Conservation (phyloP, 2,797 vertebrate species). For the Falco peregrinus region DNA sequence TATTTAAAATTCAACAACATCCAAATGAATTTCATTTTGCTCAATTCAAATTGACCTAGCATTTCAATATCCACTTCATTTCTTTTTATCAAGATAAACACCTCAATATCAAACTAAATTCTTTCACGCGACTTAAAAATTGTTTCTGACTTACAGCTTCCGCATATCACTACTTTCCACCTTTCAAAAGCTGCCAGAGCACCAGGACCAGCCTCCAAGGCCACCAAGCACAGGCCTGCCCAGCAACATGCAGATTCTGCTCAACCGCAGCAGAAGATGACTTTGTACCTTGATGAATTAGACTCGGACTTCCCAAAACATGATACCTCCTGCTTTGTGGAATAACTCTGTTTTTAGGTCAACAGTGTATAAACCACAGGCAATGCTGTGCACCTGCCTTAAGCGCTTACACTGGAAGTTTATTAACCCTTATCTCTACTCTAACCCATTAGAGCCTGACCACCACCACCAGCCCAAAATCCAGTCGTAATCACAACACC, state of each 20-base stretch:
- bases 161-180: background rate
- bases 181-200: background rate
- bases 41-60: background rate
- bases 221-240: background rate
- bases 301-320: background rate
- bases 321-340: accelerated
- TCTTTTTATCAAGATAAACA: background rate
- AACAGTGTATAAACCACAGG: background rate
- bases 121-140: background rate
- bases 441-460: background rate
- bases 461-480: too few relatives aligned
- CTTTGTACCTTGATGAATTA: background rate
- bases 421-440: background rate
- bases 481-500: background rate
- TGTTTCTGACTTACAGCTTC: background rate
- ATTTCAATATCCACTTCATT: background rate
- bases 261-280: background rate
- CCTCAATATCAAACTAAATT: background rate
- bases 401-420: background rate
- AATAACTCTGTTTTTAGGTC: background rate
- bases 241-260: background rate
- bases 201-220: background rate
- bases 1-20: background rate
- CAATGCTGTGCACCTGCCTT: background rate
- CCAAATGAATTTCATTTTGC: background rate